Percentiles rank a stretch among this genome's conserved stretches.
Conservation (phyloP, 2,113 vertebrate species). For the Anarhynchus alexandrinus region DNA sequence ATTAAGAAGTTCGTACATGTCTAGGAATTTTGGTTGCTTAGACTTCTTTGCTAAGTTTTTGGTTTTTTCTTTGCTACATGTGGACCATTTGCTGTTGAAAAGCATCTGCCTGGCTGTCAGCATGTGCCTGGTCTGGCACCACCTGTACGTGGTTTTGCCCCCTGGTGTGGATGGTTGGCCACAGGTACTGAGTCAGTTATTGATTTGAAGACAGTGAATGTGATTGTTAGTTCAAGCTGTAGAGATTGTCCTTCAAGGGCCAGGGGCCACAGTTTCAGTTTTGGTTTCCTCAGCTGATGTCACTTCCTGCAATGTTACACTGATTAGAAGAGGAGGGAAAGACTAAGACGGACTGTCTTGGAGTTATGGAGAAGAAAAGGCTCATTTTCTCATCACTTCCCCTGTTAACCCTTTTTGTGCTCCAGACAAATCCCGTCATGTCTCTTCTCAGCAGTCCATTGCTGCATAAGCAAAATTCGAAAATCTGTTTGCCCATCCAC, state of each 20-base stretch:
- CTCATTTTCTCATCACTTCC: neutral
- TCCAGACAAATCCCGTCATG: neutral
- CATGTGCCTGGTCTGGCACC: neutral
- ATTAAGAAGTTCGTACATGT: neutral
- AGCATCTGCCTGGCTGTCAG: neutral
- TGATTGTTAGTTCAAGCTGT: neutral
- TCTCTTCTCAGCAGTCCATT: neutral
- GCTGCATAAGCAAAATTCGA: neutral
- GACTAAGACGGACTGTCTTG: neutral
- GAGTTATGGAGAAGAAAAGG: neutral
- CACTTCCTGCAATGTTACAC: neutral
- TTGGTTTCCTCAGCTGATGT: neutral
- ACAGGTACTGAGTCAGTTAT: neutral
- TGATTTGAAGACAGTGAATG: neutral
- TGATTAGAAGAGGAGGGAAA: neutral
- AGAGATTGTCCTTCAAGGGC: neutral
- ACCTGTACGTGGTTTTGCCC: neutral
- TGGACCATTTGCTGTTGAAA: neutral
- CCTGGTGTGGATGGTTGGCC: neutral
- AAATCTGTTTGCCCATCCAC: neutral
- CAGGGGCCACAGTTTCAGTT: neutral
- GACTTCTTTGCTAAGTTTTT: neutral
- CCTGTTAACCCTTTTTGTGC: neutral
- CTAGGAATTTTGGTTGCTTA: neutral
- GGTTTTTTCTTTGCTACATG: neutral